Percentiles rank a stretch among this genome's conserved stretches.
These are phyloP conservation scores for Eulemur macaco DNA, from an alignment of 2,113 vertebrate genomes.

Conservation along the genomic window DNA sequence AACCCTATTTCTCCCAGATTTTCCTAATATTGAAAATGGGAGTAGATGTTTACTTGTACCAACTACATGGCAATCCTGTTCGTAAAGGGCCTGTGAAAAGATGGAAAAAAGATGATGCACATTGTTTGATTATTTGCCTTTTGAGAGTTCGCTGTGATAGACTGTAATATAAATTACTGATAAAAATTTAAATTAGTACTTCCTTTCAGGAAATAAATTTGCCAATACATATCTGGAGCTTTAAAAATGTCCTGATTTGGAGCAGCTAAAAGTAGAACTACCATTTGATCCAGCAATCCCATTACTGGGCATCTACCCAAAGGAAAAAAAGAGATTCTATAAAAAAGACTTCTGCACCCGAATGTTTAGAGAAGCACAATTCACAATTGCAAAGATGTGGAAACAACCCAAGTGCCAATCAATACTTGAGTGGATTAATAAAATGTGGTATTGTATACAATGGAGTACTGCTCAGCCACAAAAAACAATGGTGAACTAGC, in stretches of 20 bases:
- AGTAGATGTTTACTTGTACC: neutral
- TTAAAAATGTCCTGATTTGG: neutral
- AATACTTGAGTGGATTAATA: too few species aligned
- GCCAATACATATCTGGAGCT: neutral
- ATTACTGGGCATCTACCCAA: too few species aligned
- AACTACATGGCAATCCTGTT: neutral
- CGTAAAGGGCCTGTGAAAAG: neutral
- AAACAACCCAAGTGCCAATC: too few species aligned
- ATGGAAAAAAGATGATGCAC: neutral
- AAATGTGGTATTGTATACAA: too few species aligned
- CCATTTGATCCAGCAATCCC: too few species aligned
- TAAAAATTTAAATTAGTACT: neutral
- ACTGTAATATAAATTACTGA: neutral
- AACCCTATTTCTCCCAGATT: neutral
- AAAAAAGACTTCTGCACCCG: too few species aligned
- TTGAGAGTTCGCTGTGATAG: neutral
- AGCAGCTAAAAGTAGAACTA: too few species aligned
- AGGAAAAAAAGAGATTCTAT: too few species aligned
- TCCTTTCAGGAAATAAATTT: neutral
- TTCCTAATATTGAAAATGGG: neutral
- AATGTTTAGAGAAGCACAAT: too few species aligned
- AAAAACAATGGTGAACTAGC: too few species aligned
- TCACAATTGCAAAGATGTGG: too few species aligned
- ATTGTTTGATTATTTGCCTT: neutral
- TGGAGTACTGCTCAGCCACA: too few species aligned